Conservation (phyloP, 2,113 vertebrate genomes). For the Oceanites oceanicus region DNA sequence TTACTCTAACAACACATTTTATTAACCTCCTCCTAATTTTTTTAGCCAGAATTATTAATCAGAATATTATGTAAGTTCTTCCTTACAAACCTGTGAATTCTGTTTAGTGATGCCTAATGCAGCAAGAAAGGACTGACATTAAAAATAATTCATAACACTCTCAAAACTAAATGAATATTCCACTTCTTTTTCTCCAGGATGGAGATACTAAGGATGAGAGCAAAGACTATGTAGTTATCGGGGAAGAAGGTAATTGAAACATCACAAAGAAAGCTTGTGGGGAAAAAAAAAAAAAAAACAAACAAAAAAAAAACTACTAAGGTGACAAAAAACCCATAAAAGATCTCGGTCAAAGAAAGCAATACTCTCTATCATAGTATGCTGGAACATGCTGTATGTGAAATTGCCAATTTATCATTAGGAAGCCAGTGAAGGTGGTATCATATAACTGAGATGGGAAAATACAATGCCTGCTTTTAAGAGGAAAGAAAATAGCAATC, state of each 20-base stretch:
- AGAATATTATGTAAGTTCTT: background rate
- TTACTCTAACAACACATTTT: background rate
- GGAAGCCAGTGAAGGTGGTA: background rate
- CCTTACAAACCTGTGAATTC: background rate
- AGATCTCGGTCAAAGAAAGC: background rate
- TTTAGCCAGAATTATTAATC: background rate
- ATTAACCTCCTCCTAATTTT: background rate
- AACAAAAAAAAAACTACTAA: background rate
- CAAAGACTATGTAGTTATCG: background rate
- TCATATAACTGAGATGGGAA: background rate
- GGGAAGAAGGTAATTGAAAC: background rate
- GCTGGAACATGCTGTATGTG: background rate
- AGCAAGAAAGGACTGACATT: background rate
- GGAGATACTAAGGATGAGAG: background rate
- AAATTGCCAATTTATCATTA: background rate
- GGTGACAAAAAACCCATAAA: accelerated
- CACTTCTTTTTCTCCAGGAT: background rate
- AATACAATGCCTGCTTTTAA: background rate
- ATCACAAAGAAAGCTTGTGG: background rate
- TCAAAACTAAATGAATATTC: background rate
- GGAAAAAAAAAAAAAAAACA: background rate
- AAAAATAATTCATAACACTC: background rate
- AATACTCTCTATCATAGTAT: background rate
- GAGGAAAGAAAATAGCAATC: background rate
- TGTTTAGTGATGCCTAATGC: background rate